Base-by-base conservation (phyloP, 2,113 vertebrate genomes). In the Gallinago jamesoni region DNA sequence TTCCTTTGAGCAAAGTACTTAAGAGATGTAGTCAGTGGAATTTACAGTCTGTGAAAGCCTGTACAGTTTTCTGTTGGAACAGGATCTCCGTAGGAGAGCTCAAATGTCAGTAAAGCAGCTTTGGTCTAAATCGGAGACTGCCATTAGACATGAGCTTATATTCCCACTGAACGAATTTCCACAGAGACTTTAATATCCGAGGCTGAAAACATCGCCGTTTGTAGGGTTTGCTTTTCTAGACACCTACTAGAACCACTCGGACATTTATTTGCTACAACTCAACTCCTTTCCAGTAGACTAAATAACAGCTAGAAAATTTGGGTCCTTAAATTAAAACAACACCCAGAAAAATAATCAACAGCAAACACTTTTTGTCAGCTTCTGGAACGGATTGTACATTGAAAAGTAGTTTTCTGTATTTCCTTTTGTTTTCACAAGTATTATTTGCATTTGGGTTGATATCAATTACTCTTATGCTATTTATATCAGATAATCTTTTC, bases 1-100 rank as follows among this genome's bases (percentile, higher is more conserved):
- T 94, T 91, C 84, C 78, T 95, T 87, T 94, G 87, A 97, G 93
- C 47, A 87, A 93, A 93, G 89, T 56, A 79, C 89, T 93, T 87
- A 75, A 84, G 89, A 95, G 87, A 89, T 30, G 57, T 20, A 53
- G 76, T 72, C 53, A 3, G 11, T 45, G 69, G 91, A 87, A 95
- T 89, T 72, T 87, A 59, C 59, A 48, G 77, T n/a, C 94, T 87
- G 62, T 68, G 84, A 66, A 87, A 89, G 68, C 70, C 86, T 20
- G 47, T 27, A n/a, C 6, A 8, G 73, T 56, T 82, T 89, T 35
- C 66, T 41, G 64, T 52, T 33, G 7, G 78, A 94, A 64, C 11
- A 0, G 74, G 53, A 69, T 90, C 88, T 85, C 76, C 64, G 30
- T 2, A 77, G 95, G 68, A 87, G 0, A 0, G 84, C 60, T 89